A percentile compares a stretch with the other conserved stretches of the same genome.
Conservation (phyloP, 2,888 invertebrate species). For the Drosophila pseudotakahashii region DNA sequence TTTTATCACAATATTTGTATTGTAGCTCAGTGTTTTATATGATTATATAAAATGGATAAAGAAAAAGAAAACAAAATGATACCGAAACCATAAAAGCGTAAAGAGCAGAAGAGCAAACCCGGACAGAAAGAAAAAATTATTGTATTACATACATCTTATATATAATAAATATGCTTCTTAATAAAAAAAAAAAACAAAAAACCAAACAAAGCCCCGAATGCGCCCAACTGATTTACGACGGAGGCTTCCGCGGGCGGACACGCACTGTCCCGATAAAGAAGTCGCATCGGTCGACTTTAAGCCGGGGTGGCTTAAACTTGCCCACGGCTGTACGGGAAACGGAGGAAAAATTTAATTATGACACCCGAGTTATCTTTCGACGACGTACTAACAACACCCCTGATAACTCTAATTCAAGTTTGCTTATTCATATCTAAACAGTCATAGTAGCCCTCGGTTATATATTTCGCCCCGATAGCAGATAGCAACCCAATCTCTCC, state of each 20-base stretch:
- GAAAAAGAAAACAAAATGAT: constrained; percentile 37
- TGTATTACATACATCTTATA: constrained; percentile 82
- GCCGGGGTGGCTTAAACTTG: constrained; percentile 43
- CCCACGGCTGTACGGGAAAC: constrained; percentile 49
- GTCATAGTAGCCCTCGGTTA: constrained; percentile 36
- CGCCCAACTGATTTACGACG: constrained; percentile 66
- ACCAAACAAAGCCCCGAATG: constrained; percentile 36
- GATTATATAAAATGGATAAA: constrained; percentile 78
- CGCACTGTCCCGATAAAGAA: constrained; percentile 41
- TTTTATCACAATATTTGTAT: constrained; percentile 83
- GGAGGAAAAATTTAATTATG: constrained; percentile 72
- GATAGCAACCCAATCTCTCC: constrained; percentile 15
- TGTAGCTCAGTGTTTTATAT: constrained; percentile 83
- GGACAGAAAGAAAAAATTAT: constrained; percentile 72
- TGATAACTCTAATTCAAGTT: constrained; percentile 60
- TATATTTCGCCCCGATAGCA: constrained; percentile 33
- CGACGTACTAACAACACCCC: constrained; percentile 51
- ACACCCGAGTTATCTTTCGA: constrained; percentile 75
- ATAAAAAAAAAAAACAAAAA: constrained; percentile 66
- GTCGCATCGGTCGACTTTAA: constrained; percentile 41
- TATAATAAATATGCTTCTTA: constrained; percentile 82
- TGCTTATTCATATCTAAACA: constrained; percentile 48
- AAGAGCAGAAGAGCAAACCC: constrained; percentile 42
- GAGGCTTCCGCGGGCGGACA: constrained; percentile 62
- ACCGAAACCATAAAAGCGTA: constrained; percentile 44